Percentiles rank a stretch among this genome's conserved stretches.
phyloP scores from a whole-genome alignment of 2,888 invertebrate genomes.

The Malthinus flaveolus region DNA sequence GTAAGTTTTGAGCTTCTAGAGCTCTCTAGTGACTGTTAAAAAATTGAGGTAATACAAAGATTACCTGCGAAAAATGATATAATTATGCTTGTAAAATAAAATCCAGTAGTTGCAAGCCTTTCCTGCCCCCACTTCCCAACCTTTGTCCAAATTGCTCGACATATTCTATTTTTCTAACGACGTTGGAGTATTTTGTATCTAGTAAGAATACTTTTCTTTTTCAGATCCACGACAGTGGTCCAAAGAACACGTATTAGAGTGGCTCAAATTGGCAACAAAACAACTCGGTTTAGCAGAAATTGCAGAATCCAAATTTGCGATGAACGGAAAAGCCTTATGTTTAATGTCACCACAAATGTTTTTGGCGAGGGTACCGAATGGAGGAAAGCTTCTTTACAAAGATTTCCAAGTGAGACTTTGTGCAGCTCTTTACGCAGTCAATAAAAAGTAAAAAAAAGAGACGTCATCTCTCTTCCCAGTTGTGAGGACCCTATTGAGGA shows the following conservation, averaged over 20 bases:
- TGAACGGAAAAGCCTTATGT: constrained; percentile 81
- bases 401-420: constrained; percentile 72
- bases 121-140: no score
- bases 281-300: constrained; percentile 62
- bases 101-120: no score
- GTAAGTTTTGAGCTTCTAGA: no score
- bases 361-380: constrained; percentile 67
- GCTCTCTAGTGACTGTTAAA: no score
- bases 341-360: constrained; percentile 80
- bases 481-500: no score
- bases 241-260: constrained; percentile 68
- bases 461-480: no score
- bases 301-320: constrained; percentile 67
- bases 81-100: no score
- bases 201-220: constrained; percentile 28
- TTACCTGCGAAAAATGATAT: no score
- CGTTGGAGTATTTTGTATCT: no score
- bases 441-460: not conserved
- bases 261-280: constrained; percentile 64
- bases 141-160: no score
- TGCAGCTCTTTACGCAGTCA: constrained; percentile 62
- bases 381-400: constrained; percentile 70
- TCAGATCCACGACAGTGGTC: constrained; percentile 75
- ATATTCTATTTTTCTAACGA: no score
- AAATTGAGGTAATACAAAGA: no score